Evolutionary conservation across 2,888 invertebrate genomes (phyloP).

Genomic region (Clusia tigrina): DNA sequence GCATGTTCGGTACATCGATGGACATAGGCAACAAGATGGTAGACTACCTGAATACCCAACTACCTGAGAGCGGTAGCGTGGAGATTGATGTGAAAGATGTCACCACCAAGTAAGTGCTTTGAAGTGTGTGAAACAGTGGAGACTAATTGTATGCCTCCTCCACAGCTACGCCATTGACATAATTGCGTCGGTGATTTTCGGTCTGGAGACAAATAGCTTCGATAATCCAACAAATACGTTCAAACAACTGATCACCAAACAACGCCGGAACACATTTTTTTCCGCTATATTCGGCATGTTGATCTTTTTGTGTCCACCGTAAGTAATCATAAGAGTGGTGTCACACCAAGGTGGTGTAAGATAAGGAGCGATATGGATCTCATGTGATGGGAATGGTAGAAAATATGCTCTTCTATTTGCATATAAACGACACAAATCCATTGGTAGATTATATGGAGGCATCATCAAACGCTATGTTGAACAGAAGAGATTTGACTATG

Average conservation of each 20-base stretch:
- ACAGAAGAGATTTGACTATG: too few species aligned
- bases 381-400: too few species aligned
- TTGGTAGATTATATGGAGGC: too few species aligned
- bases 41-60: slow-evolving; percentile 59
- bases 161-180: slow-evolving; percentile 63
- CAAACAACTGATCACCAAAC: slow-evolving; percentile 38
- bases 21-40: slow-evolving; percentile 68
- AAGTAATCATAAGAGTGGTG: too few species aligned
- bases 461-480: too few species aligned
- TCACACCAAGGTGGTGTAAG: too few species aligned
- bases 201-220: slow-evolving; percentile 60
- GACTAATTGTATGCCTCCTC: background rate
- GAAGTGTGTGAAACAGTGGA: background rate
- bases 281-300: slow-evolving; percentile 37
- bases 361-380: too few species aligned
- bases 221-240: slow-evolving; percentile 59
- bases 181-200: slow-evolving; percentile 65
- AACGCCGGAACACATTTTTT: slow-evolving; percentile 28
- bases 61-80: slow-evolving; percentile 50
- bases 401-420: too few species aligned
- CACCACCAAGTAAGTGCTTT: slow-evolving; percentile 30
- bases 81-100: slow-evolving; percentile 65
- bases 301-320: slow-evolving; percentile 52
- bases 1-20: slow-evolving; percentile 70
- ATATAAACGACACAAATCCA: too few species aligned